Base-by-base conservation (phyloP, 2,888 invertebrate species). In the Lasioglossum malachurum region DNA sequence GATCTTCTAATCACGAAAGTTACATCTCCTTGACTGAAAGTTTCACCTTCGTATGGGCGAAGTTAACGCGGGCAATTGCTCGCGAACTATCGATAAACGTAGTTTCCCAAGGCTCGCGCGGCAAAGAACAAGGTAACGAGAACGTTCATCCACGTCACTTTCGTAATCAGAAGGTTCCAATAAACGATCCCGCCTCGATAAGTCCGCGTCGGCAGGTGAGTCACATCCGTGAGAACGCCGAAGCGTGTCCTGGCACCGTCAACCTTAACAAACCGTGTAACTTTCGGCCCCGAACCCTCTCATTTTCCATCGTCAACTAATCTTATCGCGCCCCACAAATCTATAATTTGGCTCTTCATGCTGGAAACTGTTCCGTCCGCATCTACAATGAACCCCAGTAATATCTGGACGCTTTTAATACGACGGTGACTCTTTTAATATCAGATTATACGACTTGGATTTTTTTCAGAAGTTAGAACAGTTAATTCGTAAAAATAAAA, bases 131-230 rank as follows among this genome's bases (percentile, higher is more conserved):
- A 35, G 79, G 80, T 81, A 75, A 60, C 87, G 77, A 76, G 77
- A 78, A 81, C 78, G 60, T n/a, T 71, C 73, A 79, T 80, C 78
- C 67, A 76, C 35, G 79, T 46, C 41, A 46, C 64, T 77, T 87
- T 77, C 89, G 75, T 71, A 87, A 89, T 81, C 78, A 69, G 81
- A 82, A 89, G 79, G 75, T 83, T 82, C 72, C 71, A 71, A 89
- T 81, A 80, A 89, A 85, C 78, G 89, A 82, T 76, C 57, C 75
- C 73, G 71, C 46, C 74, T 73, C 57, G 78, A 81, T 71, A 88
- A 89, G 76, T 76, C 78, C 27, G 14, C 27, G 69, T 53, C 57
- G 64, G 44, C 44, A n/a, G 41, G 67, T 74, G 88, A 84, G 67
- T 88, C 88, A 82, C 67, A 73, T 83, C 83, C 74, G 78, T 85